These are phyloP conservation scores for Chrosomus eos DNA, from an alignment of 2,797 vertebrate species.

Conservation along the genomic window DNA sequence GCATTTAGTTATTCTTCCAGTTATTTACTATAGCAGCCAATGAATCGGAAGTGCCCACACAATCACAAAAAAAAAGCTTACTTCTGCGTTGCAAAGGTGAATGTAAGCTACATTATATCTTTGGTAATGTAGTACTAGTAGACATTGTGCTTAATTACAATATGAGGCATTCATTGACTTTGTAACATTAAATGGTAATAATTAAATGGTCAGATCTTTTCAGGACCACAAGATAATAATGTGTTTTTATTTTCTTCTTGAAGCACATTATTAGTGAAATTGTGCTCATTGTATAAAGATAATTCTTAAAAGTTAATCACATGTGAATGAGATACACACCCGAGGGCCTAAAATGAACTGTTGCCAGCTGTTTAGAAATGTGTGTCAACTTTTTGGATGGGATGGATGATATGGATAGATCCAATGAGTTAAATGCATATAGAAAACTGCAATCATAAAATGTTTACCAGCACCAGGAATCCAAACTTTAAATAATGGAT, in stretches of 20 bases:
- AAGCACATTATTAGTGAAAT: not conserved
- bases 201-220: not conserved
- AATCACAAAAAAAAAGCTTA: not conserved
- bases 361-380: not conserved
- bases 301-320: not conserved
- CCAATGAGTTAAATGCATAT: not conserved
- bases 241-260: not conserved
- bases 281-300: not conserved
- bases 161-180: not conserved
- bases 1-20: not conserved
- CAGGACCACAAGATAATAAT: not conserved
- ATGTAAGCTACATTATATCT: not conserved
- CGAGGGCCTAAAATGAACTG: not conserved
- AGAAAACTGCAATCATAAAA: not conserved
- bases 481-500: constrained; percentile 15
- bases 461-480: not conserved
- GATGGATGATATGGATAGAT: not conserved
- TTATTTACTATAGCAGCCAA: not conserved
- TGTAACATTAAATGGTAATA: not conserved
- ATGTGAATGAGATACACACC: not conserved
- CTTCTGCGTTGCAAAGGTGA: not conserved
- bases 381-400: not conserved
- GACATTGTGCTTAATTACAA: not conserved
- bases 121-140: not conserved
- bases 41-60: not conserved